Base-by-base conservation (phyloP, 2,888 invertebrate species). In the Dicycla oo region DNA sequence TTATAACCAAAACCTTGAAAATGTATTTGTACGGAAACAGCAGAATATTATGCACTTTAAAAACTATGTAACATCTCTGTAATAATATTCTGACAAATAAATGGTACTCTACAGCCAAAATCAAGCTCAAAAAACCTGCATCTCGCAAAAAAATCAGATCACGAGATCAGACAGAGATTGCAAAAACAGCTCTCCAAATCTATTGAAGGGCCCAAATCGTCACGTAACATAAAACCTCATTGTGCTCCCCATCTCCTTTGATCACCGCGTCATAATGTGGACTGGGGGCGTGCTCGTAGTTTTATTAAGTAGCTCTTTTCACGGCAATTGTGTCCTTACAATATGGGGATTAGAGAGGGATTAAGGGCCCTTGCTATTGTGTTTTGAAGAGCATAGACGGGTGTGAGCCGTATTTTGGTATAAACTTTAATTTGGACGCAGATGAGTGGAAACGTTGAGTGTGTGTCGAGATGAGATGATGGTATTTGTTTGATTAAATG, bases 291-390 rank as follows among this genome's bases (percentile, higher is more conserved):
- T 88, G 87, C 86, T 84, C 87, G 54, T 80, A 86, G 80, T 86
- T 86, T 81, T 86, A 85, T 90, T 92, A 92, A 93, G 93, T 93
- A 93, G 93, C 93, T 92, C 93, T 94, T 93, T 94, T 94, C 94
- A 93, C 93, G 93, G 93, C 94, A 94, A 94, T 94, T 94, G 94
- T 94, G 91, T 90, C 83, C 87, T 87, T 82, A 93, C 93, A 94
- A 94, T 93, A 90, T 89, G 80, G 80, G 93, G 94, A 93, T 94
- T 93, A 93, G 88, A 88, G 75, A 13, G 86, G 90, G 93, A 92
- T 94, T 93, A 93, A 84, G 90, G 85, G 78, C 89, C 92, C 90
- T 90, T 89, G 80, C 73, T 76, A 88, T 93, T 92, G 90, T 91
- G 76, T 77, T 81, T 56, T 88, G 82, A 84, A 88, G 88, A 87